Conservation (phyloP, 2,797 vertebrate species). For the Paramormyrops hopkinsi region DNA sequence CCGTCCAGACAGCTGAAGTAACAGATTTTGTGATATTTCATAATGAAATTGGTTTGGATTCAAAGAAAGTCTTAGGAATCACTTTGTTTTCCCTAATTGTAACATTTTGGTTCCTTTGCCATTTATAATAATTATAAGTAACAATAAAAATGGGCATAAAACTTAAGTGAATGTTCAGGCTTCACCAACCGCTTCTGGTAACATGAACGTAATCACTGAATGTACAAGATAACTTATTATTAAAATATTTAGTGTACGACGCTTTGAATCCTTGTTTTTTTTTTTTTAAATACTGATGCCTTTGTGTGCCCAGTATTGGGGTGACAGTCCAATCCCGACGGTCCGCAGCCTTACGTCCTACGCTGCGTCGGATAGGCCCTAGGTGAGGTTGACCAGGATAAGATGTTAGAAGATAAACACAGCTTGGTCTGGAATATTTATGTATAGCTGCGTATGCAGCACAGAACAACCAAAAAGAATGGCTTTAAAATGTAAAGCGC, state of each 20-base stretch:
- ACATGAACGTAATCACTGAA: constrained; percentile 78
- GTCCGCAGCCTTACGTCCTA: neutral
- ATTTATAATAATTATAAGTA: constrained; percentile 50
- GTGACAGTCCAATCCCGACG: constrained; percentile 18
- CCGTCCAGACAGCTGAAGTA: neutral
- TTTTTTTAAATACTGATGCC: constrained; percentile 16
- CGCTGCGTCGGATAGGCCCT: neutral
- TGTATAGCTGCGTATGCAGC: neutral
- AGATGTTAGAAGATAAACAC: neutral
- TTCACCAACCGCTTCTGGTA: constrained; percentile 75
- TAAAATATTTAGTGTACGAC: constrained; percentile 78
- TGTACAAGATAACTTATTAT: constrained; percentile 79
- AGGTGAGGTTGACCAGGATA: neutral
- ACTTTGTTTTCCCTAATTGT: constrained; percentile 48
- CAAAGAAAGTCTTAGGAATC: constrained; percentile 38
- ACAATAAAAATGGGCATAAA: constrained; percentile 64
- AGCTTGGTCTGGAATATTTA: neutral
- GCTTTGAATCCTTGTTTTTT: constrained; percentile 56
- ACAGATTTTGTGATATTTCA: constrained; percentile 40
- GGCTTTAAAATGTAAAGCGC: neutral
- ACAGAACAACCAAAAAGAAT: constrained; percentile 19
- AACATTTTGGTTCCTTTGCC: constrained; percentile 63
- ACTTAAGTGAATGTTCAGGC: constrained; percentile 74
- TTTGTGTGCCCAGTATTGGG: neutral
- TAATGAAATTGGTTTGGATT: constrained; percentile 34